Evolutionary conservation across 2,797 vertebrate genomes (phyloP).

Genomic region (Peromyscus aztecus): DNA sequence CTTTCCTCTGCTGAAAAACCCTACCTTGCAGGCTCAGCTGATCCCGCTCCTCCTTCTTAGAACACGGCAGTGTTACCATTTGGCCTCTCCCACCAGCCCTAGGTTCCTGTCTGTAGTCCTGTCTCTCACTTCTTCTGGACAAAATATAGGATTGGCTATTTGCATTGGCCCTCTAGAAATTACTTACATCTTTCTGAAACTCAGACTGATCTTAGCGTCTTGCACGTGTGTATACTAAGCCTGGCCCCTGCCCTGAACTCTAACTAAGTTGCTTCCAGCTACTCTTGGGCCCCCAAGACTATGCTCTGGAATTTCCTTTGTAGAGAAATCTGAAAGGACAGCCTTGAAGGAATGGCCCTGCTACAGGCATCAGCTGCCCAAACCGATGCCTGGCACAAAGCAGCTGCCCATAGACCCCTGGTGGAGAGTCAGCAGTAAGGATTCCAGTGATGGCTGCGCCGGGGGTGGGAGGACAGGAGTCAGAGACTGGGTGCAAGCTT

Average conservation of each 20-base stretch:
- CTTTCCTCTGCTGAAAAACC: not conserved
- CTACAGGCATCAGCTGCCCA: not conserved
- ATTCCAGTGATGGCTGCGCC: rapidly evolving
- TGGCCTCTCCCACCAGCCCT: not conserved
- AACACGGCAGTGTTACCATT: rapidly evolving
- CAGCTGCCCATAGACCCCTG: not conserved
- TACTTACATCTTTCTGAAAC: not conserved
- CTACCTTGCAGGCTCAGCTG: not conserved
- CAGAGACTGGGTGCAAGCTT: too few relatives aligned
- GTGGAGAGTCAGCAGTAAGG: too few relatives aligned
- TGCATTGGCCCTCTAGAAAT: not conserved
- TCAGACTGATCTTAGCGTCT: not conserved
- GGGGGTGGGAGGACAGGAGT: not conserved
- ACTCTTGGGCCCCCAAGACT: not conserved
- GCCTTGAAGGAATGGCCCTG: not conserved
- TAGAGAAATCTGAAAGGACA: not conserved
- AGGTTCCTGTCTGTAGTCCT: not conserved
- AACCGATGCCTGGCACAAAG: not conserved
- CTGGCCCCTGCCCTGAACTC: too few relatives aligned
- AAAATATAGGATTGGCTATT: not conserved
- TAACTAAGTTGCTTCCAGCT: not conserved
- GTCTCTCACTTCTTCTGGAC: not conserved
- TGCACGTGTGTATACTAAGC: not conserved
- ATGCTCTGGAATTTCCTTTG: not conserved
- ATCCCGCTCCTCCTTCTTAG: not conserved